phyloP scores from a whole-genome alignment of 2,888 invertebrate species.

The Sinodicranocentrus sp. region DNA sequence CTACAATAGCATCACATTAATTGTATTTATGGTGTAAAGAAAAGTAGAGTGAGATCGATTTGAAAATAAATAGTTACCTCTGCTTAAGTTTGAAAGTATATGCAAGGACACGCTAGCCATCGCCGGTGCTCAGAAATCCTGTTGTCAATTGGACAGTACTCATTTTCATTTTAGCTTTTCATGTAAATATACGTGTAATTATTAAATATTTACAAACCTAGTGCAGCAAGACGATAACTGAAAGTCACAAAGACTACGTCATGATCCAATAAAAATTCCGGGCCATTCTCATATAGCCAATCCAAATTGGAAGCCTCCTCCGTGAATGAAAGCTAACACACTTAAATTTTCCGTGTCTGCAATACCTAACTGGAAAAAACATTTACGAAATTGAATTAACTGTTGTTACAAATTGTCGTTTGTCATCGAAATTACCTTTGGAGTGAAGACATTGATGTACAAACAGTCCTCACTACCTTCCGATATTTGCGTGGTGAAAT shows the following conservation, averaged over 20 bases:
- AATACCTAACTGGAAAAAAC: too few species aligned
- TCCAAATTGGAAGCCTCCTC: constrained; percentile 65
- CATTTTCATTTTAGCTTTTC: too few species aligned
- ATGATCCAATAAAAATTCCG: constrained; percentile 63
- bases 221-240: constrained; percentile 43
- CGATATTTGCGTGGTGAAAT: constrained; percentile 13
- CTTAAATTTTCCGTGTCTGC: constrained; percentile 30
- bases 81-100: constrained; percentile 33
- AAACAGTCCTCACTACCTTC: constrained; percentile 68
- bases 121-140: constrained; percentile 58
- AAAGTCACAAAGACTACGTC: constrained; percentile 57
- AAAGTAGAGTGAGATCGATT: too few species aligned
- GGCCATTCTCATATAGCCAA: constrained; percentile 59
- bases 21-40: not conserved
- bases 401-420: not conserved
- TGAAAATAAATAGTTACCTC: too few species aligned
- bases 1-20: constrained; percentile 12
- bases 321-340: constrained; percentile 59
- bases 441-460: constrained; percentile 68
- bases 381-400: constrained; percentile 1
- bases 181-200: too few species aligned
- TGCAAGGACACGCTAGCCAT: constrained; percentile 42
- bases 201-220: constrained; percentile 25
- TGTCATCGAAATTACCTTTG: constrained; percentile 53
- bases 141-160: too few species aligned